Evolutionary conservation across 92 coral and sea anemone species (phyloP).

Genomic region (Epizoanthus illoricatus): DNA sequence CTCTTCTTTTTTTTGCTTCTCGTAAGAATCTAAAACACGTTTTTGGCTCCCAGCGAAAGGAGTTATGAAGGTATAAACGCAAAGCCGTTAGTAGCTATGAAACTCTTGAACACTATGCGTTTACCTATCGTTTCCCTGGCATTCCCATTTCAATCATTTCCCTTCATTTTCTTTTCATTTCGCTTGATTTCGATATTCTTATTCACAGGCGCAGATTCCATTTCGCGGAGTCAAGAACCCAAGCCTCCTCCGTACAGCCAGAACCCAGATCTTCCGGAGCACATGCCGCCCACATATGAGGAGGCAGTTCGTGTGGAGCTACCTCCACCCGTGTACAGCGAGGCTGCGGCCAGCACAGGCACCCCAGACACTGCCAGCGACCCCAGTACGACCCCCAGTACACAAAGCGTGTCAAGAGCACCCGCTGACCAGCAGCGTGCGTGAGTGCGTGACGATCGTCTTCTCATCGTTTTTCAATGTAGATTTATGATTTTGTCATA

Average conservation of each 20-base stretch:
- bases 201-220: slow-evolving; percentile 26
- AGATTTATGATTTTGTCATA: too few relatives aligned
- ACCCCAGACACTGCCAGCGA: neutral
- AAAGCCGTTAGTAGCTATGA: too few relatives aligned
- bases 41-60: too few relatives aligned
- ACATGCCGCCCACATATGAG: slow-evolving; percentile 40
- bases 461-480: too few relatives aligned
- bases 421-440: slow-evolving; percentile 24
- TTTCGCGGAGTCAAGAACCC: slow-evolving; percentile 17
- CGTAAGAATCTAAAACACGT: too few relatives aligned
- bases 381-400: neutral
- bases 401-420: neutral
- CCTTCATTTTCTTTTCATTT: neutral
- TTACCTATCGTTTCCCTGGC: too few relatives aligned
- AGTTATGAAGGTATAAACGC: too few relatives aligned
- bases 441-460: neutral
- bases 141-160: too few relatives aligned
- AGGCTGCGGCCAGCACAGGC: slow-evolving; percentile 21
- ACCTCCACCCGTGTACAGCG: slow-evolving; percentile 32
- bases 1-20: too few relatives aligned
- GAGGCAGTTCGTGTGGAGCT: slow-evolving; percentile 36
- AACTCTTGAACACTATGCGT: too few relatives aligned
- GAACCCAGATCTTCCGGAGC: slow-evolving; percentile 18
- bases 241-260: slow-evolving; percentile 41
- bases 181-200: neutral